A percentile compares a stretch with the other conserved stretches of the same genome.
These are phyloP conservation scores for Alethe castanea DNA, from an alignment of 2,113 vertebrate genomes.

Conservation along the genomic window DNA sequence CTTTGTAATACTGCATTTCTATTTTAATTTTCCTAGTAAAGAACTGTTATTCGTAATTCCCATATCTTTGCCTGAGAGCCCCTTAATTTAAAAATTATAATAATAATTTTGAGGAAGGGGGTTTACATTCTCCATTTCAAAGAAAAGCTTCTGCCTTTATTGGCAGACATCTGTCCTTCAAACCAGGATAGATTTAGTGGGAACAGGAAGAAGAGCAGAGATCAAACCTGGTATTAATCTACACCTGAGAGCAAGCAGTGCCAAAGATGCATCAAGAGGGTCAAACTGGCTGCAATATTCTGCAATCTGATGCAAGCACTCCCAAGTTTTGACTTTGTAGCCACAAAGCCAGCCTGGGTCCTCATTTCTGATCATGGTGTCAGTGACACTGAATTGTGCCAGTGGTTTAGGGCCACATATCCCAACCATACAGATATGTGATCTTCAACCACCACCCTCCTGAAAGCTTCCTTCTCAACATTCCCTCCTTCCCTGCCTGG, in stretches of 20 bases:
- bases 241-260: background rate
- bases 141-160: too few relatives aligned
- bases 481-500: background rate
- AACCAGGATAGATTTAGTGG: background rate
- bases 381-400: accelerated
- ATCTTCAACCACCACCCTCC: background rate
- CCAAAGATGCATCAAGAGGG: background rate
- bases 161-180: too few relatives aligned
- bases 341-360: background rate
- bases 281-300: background rate
- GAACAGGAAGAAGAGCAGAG: background rate
- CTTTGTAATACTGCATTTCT: too few relatives aligned
- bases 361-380: background rate
- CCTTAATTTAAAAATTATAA: too few relatives aligned
- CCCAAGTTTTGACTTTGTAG: background rate
- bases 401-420: accelerated
- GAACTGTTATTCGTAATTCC: too few relatives aligned
- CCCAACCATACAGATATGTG: accelerated
- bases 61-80: too few relatives aligned
- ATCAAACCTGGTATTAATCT: background rate
- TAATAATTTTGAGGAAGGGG: too few relatives aligned
- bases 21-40: too few relatives aligned
- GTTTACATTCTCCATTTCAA: too few relatives aligned
- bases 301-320: background rate
- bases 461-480: background rate